Percentiles rank a stretch among this genome's conserved stretches.
These are phyloP conservation scores for Elaphurus davidianus DNA, from an alignment of 2,113 vertebrate species.

Conservation along the genomic window DNA sequence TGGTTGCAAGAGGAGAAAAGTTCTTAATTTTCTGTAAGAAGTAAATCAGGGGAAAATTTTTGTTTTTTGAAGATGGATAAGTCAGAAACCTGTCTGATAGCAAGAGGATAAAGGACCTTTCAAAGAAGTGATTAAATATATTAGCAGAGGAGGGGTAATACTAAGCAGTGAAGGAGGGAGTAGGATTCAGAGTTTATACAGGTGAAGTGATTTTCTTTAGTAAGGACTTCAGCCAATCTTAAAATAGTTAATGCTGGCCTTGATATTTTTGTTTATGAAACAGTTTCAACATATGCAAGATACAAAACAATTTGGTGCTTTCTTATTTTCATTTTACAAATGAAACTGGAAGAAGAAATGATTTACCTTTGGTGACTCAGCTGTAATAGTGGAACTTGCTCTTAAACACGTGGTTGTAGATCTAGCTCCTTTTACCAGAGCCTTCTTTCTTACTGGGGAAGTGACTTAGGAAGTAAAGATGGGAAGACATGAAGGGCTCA, in stretches of 20 bases:
- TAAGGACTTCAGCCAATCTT: not conserved
- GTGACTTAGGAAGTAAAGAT: not conserved
- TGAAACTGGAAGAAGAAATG: not conserved
- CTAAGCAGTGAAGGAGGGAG: not conserved
- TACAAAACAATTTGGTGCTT: not conserved
- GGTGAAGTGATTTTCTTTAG: not conserved
- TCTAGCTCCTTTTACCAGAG: not conserved
- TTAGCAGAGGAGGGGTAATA: not conserved
- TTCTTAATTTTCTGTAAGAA: not conserved
- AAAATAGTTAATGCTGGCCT: not conserved
- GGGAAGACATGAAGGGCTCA: not conserved
- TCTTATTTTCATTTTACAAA: slow-evolving; percentile 24
- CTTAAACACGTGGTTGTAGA: not conserved
- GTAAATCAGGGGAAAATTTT: not conserved
- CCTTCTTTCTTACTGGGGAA: not conserved
- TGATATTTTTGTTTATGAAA: not conserved
- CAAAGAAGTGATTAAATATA: not conserved
- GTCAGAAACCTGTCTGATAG: not conserved
- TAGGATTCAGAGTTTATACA: not conserved
- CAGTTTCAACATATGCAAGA: not conserved
- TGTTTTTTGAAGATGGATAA: slow-evolving; percentile 8
- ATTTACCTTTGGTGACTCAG: not conserved
- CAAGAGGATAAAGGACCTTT: not conserved
- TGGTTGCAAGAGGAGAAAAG: not conserved
- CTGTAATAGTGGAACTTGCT: not conserved